These are phyloP conservation scores for Pandemis heparana DNA, from an alignment of 2,888 invertebrate species.

Conservation along the genomic window DNA sequence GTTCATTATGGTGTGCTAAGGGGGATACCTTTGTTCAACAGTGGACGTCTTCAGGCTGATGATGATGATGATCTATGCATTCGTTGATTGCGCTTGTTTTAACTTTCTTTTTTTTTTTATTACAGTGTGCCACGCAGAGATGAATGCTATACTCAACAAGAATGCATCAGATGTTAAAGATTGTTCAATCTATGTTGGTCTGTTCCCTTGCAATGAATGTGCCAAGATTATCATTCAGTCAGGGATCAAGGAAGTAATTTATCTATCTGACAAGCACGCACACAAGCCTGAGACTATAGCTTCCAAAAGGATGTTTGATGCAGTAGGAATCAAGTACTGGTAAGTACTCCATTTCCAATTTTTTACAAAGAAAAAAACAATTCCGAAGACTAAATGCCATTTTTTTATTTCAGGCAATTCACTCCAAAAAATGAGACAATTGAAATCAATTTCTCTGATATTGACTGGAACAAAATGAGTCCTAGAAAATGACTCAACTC, in stretches of 20 bases:
- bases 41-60: too few relatives aligned
- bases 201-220: conserved; percentile 99
- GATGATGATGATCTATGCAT: too few relatives aligned
- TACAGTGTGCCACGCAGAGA: conserved; percentile 99
- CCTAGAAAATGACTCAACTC: conserved; percentile 49
- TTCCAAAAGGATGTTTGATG: conserved; percentile 93
- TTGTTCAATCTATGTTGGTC: conserved; percentile 94
- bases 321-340: conserved; percentile 90
- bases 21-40: too few relatives aligned
- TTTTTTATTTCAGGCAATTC: conserved; percentile 85
- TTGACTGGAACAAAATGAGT: conserved; percentile 81
- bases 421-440: conserved; percentile 87
- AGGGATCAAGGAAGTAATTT: conserved; percentile 92
- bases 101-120: conserved; percentile 56
- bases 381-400: neutral
- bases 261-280: conserved; percentile 93
- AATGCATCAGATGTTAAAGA: conserved; percentile 91
- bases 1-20: too few relatives aligned
- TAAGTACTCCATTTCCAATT: conserved; percentile 58
- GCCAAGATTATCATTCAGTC: conserved; percentile 98
- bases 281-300: conserved; percentile 89
- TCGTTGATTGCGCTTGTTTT: neutral
- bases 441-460: conserved; percentile 88
- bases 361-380: neutral
- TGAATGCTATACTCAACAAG: conserved; percentile 98